Conservation (phyloP, 2,888 invertebrate species). For the Ornithoptera priamus region DNA sequence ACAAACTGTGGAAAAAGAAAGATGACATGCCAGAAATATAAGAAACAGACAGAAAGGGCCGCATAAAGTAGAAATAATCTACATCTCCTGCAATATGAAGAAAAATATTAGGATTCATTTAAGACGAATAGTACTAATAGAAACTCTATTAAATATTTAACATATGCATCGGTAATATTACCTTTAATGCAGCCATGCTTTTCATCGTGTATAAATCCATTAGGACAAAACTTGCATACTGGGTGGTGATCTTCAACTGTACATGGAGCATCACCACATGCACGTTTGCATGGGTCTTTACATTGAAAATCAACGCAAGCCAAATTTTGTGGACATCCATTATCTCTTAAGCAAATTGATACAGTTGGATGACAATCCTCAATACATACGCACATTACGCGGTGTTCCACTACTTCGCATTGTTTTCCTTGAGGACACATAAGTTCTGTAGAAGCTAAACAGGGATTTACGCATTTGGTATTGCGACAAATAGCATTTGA, state of each 20-base stretch:
- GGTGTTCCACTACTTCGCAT: conserved; percentile 93
- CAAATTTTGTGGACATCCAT: conserved; percentile 90
- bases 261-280: conserved; percentile 94
- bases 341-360: conserved; percentile 93
- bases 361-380: conserved; percentile 92
- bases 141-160: conserved; percentile 49
- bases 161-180: conserved; percentile 79
- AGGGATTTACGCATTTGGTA: conserved; percentile 92
- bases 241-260: conserved; percentile 97
- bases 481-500: conserved; percentile 91
- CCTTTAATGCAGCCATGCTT: conserved; percentile 97
- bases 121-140: conserved; percentile 63
- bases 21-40: conserved; percentile 74
- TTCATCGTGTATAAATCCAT: conserved; percentile 94
- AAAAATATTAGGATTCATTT: conserved; percentile 74
- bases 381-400: conserved; percentile 91
- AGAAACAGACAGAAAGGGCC: conserved; percentile 69
- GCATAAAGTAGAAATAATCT: conserved; percentile 76
- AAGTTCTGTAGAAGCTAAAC: conserved; percentile 82
- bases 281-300: conserved; percentile 92
- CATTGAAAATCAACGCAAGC: conserved; percentile 94
- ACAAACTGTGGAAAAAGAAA: conserved; percentile 73
- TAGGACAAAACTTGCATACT: conserved; percentile 97
- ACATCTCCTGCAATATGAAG: conserved; percentile 79
- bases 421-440: conserved; percentile 90